These are phyloP conservation scores for Ctenodactylus gundi DNA, from an alignment of 2,113 vertebrate genomes.

Conservation along the genomic window DNA sequence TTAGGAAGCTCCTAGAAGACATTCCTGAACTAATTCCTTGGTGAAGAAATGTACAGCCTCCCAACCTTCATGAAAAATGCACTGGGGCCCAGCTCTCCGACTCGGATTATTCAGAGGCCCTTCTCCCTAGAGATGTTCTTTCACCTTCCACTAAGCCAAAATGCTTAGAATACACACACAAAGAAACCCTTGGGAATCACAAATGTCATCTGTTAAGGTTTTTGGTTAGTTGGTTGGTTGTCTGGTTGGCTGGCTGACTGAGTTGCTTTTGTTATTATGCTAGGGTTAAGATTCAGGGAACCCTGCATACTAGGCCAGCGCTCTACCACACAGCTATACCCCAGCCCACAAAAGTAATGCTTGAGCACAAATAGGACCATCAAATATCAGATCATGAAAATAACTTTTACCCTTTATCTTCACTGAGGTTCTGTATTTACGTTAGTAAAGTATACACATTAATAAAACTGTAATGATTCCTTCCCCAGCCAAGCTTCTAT, in stretches of 20 bases:
- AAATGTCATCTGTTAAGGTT: not conserved
- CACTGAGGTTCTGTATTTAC: not conserved
- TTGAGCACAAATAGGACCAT: not conserved
- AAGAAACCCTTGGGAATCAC: not conserved
- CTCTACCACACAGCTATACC: not conserved
- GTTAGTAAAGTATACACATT: not conserved
- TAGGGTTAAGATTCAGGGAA: not conserved
- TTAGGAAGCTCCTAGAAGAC: not conserved
- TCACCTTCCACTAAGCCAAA: not conserved
- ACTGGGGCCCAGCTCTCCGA: not conserved
- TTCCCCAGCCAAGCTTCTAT: not conserved
- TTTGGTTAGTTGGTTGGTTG: too few species aligned
- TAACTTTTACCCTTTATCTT: not conserved
- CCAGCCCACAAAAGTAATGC: not conserved
- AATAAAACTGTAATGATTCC: not conserved
- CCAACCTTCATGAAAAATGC: not conserved
- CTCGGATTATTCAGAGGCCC: not conserved
- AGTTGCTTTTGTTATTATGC: not conserved
- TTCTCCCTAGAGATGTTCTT: not conserved
- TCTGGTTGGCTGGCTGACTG: too few species aligned
- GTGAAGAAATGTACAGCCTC: not conserved
- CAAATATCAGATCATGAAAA: not conserved
- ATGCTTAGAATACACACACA: not conserved
- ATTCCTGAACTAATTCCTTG: not conserved
- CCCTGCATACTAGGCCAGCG: not conserved